Evolutionary conservation across 2,888 invertebrate genomes (phyloP).

Genomic region (Itoplectis maculator): DNA sequence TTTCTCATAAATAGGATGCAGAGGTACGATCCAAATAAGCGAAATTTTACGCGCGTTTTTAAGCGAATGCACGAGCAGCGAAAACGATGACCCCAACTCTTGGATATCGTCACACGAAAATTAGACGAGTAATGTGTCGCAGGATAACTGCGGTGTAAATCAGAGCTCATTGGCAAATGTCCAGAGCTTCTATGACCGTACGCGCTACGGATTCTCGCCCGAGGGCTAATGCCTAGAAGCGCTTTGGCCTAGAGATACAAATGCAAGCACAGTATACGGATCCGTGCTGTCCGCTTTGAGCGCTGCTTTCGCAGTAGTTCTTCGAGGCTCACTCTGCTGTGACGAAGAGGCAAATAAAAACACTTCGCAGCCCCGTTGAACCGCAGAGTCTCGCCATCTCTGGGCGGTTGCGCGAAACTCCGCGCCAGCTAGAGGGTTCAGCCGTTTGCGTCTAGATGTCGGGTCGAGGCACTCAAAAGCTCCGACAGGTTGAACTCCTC

Average conservation of each 20-base stretch:
- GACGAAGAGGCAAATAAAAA: conserved; percentile 23
- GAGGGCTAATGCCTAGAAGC: neutral
- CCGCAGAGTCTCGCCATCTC: conserved; percentile 55
- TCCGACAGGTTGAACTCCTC: neutral
- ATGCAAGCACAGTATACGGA: conserved; percentile 18
- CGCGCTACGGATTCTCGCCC: conserved; percentile 28
- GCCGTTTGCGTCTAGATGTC: conserved; percentile 53
- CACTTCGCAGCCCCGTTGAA: conserved; percentile 27
- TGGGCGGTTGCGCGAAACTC: conserved; percentile 30
- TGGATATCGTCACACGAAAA: conserved; percentile 54
- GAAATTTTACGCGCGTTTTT: conserved; percentile 13
- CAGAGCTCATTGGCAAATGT: conserved; percentile 61
- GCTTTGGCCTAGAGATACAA: conserved; percentile 49
- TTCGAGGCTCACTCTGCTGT: conserved; percentile 26
- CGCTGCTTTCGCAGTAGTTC: conserved; percentile 28
- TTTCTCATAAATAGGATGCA: conserved; percentile 2
- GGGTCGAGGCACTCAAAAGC: conserved; percentile 49
- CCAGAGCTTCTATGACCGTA: conserved; percentile 64
- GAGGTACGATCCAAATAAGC: conserved; percentile 29
- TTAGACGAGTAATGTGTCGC: conserved; percentile 64
- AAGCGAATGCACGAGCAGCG: conserved; percentile 11
- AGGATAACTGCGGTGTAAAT: conserved; percentile 66
- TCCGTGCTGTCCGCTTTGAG: conserved; percentile 5
- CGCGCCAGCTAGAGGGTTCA: conserved; percentile 29
- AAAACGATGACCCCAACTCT: conserved; percentile 22